phyloP scores from a whole-genome alignment of 2,797 vertebrate species.

The Dromococcyx pavoninus region DNA sequence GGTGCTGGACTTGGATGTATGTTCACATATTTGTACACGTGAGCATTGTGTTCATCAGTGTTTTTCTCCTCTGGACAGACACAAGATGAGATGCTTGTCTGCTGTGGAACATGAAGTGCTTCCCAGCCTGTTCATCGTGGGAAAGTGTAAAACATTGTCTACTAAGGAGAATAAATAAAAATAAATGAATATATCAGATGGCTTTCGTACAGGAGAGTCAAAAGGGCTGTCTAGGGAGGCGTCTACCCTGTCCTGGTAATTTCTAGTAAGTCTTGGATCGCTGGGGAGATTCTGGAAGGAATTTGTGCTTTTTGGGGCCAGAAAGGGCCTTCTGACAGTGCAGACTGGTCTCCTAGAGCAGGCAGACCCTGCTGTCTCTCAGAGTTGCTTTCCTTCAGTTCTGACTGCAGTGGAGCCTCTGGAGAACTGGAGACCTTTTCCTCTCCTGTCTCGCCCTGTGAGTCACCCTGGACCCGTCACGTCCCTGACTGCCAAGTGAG shows the following conservation, averaged over 20 bases:
- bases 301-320: background rate
- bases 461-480: background rate
- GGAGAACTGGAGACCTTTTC: background rate
- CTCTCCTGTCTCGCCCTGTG: background rate
- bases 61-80: background rate
- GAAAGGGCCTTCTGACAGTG: background rate
- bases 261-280: background rate
- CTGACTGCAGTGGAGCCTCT: background rate
- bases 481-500: background rate
- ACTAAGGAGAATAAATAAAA: background rate
- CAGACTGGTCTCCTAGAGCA: background rate
- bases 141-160: background rate
- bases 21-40: background rate
- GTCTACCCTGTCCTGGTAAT: background rate
- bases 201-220: background rate
- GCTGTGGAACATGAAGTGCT: background rate
- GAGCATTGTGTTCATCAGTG: rapidly evolving
- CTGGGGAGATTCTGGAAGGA: background rate
- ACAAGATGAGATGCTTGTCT: background rate
- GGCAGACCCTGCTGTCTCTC: background rate
- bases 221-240: background rate
- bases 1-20: background rate
- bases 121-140: background rate
- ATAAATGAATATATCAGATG: background rate
- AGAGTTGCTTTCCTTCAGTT: background rate